Base-by-base conservation (phyloP, 2,888 invertebrate genomes). In the Dione vanillae region DNA sequence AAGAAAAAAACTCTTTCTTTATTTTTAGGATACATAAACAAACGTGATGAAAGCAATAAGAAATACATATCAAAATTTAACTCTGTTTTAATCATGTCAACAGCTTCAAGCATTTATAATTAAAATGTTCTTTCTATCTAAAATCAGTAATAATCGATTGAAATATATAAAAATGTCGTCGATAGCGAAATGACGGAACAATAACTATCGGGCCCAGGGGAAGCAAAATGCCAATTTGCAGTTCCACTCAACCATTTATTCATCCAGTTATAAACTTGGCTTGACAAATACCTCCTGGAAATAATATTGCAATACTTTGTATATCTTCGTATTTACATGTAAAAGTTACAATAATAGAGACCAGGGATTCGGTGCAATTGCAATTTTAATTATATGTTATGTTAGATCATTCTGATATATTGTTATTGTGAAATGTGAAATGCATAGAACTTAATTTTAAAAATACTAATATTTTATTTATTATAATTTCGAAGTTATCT, bases 221-320 rank as follows among this genome's bases (percentile, higher is more conserved):
- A 49, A 51, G 64, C 64, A 64, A 51, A 64, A 64, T 64, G 64
- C 64, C 64, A 64, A 64, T 64, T 64, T 64, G 64, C 64, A 64
- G 64, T 51, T 64, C 64, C 64, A 64, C 64, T 64, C 64, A 64
- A 64, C 64, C 64, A 64, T 64, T 64, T 40, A 37, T 51, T 64
- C 64, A 64, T 64, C 49, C 64, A 64, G 49, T 64, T 64, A 64
- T 64, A 51, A 49, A 64, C 49, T 64, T 64, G 64, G 64, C 49
- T 64, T 64, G 64, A 51, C 64, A 64, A 64, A 64, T 64, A 51
- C 64, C 49, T 45, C 27, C 45, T 35, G 61, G 27, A 61, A 64
- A 64, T 49, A 64, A 51, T 64, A 51, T 49, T 20, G 49, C 64
- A 49, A 40, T 49, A 49, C 49, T 64, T 64, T 37, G 37, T 49